Evolutionary conservation across 2,113 vertebrate species (phyloP), one percentile per base, ranked within the genome.

Genomic region (Sturnira hondurensis): DNA sequence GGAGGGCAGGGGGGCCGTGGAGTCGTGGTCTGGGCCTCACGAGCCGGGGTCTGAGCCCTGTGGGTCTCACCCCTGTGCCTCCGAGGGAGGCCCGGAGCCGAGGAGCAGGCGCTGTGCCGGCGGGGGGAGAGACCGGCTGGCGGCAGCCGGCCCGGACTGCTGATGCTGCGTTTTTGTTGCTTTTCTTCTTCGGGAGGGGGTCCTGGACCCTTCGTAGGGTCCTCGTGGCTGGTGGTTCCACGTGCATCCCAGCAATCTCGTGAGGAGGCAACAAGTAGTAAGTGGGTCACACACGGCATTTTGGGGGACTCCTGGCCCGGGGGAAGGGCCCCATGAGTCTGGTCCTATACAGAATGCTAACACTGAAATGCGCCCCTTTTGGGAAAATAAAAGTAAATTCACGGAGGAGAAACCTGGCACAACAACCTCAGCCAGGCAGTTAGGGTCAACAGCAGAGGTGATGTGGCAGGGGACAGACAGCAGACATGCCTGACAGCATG

Each of bases 221-320:
- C 22, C 63, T 31, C 33, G 28, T 24, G 1, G 4, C 5, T 0
- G 10, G 85, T 3, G 36, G 41, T 5, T 38, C n/a, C 3, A 5
- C 5, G 2, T 12, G 6, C 8, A 1, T 20, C 28, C 19, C n/a
- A 19, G 24, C 63, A 2, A 3, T 0, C 26, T 28, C 11, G 0
- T 3, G 20, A 28, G 0, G 0, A 63, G 43, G 24, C 4, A 24
- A 8, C 9, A 43, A 56, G n/a, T 5, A 24, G 2, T 1, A 1
- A 4, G 8, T 0, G 1, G 15, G 0, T 11, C 0, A 0, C 11
- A 11, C 2, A 0, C 1, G 36, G 47, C 7, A 0, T 33, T 65
- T 58, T n/a, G 0, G 36, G 41, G 10, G 7, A 17, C 73, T 3
- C 41, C 24, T 4, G 15, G 33, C 50, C 43, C 0, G 0, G 5